Base-by-base conservation (phyloP, 2,888 invertebrate genomes). In the Cryptocheilus praepositus region DNA sequence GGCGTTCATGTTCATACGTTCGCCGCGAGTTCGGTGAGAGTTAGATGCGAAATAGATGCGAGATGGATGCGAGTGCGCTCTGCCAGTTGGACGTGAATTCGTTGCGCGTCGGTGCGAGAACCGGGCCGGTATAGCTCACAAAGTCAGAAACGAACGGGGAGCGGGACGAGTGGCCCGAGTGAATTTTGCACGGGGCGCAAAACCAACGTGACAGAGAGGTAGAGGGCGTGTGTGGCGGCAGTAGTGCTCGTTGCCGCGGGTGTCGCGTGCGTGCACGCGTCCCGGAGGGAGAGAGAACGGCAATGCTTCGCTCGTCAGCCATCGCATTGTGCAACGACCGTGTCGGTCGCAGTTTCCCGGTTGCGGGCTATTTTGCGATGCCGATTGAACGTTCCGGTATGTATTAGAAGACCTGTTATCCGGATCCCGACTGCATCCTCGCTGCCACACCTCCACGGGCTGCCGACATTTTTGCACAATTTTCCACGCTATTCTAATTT, bases 361-460 rank as follows among this genome's bases (percentile, higher is more conserved):
- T 86, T 84, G 83, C 61, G 81, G 82, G 79, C 67, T 81, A 85
- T 80, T 83, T 83, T 83, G 83, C 70, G 83, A 82, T 67, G 52
- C 70, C 72, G 82, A 82, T 81, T 77, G 79, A 82, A 81, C 72
- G 77, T 57, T 70, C 70, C 63, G 22, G 60, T 76, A 75, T 80
- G 81, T 81, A 83, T 83, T 82, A 84, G 79, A 70, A 73, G 70
- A 67, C 64, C 49, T 2, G 16, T 49, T 18, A 11, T 18, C 16
- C 49, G n/a, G 2, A 36, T 36, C 2, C 36, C 36, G 36, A 25
- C 25, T 25, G 25, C 25, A 25, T 25, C 25, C 25, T 25, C 25
- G 25, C 2, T 5, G 5, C 25, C 25, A 25, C 5, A 3, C 25
- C 25, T 25, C 25, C 25, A 25, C 3, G 25, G 2, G 3, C 25